phyloP scores from a whole-genome alignment of 2,888 invertebrate genomes.

The Xylota segnis region DNA sequence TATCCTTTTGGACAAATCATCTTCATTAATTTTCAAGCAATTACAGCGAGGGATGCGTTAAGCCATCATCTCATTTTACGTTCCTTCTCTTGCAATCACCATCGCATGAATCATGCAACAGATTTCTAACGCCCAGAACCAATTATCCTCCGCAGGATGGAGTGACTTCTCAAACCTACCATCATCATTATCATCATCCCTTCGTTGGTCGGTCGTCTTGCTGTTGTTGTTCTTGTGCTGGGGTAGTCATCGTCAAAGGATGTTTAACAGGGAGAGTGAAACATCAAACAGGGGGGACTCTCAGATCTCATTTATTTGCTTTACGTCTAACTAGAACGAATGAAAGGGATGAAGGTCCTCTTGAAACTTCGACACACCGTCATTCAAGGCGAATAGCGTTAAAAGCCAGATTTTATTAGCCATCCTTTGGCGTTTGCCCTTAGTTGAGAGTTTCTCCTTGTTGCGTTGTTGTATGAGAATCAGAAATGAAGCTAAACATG shows the following conservation, averaged over 20 bases:
- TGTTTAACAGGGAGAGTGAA: constrained; percentile 53
- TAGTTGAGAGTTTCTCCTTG: not conserved
- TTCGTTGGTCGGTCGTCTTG: constrained; percentile 4
- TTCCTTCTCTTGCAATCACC: constrained; percentile 27
- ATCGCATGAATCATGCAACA: constrained; percentile 64
- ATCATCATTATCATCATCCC: constrained; percentile 9
- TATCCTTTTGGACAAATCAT: constrained; percentile 33
- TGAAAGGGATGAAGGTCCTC: constrained; percentile 13
- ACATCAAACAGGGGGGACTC: constrained; percentile 37
- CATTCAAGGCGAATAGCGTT: constrained; percentile 40
- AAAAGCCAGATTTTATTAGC: constrained; percentile 60
- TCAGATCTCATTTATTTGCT: constrained; percentile 1
- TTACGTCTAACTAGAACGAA: constrained; percentile 5
- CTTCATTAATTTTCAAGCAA: constrained; percentile 63
- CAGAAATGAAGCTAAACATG: constrained; percentile 48
- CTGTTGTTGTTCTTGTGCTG: not conserved
- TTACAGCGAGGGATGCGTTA: constrained; percentile 24
- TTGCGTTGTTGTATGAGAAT: constrained; percentile 19
- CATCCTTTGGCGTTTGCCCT: constrained; percentile 32
- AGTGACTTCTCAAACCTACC: constrained; percentile 1
- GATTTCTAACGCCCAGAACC: constrained; percentile 48
- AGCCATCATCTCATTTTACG: not conserved
- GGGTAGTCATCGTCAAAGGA: constrained; percentile 18
- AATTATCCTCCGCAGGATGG: constrained; percentile 11
- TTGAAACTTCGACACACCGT: constrained; percentile 56